phyloP scores from a whole-genome alignment of 2,888 invertebrate genomes.

The Falcaria lacertinaria region DNA sequence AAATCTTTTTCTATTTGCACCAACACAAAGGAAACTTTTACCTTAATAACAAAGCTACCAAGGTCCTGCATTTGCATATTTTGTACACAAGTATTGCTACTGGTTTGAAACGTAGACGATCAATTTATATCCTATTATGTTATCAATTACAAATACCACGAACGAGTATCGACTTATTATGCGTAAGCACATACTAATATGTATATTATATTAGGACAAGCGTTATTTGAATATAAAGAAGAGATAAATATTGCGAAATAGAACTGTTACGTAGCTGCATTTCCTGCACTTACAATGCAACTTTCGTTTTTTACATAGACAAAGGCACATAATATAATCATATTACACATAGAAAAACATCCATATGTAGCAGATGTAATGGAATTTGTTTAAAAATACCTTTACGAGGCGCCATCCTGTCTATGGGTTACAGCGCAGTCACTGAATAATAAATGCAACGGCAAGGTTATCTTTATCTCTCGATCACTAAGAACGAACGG shows the following conservation, averaged over 20 bases:
- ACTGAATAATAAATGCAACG: conserved; percentile 75
- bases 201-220: too few relatives aligned
- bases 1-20: too few relatives aligned
- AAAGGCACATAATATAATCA: too few relatives aligned
- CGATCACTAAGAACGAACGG: conserved; percentile 35
- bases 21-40: too few relatives aligned
- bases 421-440: conserved; percentile 57
- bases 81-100: background rate
- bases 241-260: background rate
- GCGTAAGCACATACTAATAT: too few relatives aligned
- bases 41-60: background rate
- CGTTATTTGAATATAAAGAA: too few relatives aligned
- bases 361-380: background rate
- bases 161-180: too few relatives aligned
- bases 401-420: conserved; percentile 72
- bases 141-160: too few relatives aligned
- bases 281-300: background rate
- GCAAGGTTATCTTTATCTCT: conserved; percentile 58
- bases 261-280: background rate
- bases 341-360: background rate
- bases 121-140: too few relatives aligned
- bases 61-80: background rate
- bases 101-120: too few relatives aligned
- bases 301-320: too few relatives aligned
- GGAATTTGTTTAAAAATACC: conserved; percentile 46